These are phyloP conservation scores for Paradisaea rubra DNA, from an alignment of 2,113 vertebrate species.

Conservation along the genomic window DNA sequence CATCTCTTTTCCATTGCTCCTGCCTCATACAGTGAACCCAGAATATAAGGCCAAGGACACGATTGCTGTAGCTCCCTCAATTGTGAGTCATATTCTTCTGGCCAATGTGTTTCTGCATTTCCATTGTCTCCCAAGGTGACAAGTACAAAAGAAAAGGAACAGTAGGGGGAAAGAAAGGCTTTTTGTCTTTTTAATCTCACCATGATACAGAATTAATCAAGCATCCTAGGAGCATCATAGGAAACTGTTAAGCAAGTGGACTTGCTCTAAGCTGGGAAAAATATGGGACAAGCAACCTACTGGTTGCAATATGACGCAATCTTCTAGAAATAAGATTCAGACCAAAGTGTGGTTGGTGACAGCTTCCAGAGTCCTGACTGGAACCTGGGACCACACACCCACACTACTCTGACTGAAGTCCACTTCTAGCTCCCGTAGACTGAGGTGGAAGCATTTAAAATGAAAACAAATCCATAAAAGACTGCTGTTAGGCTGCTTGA, in stretches of 20 bases:
- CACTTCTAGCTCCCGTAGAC: neutral
- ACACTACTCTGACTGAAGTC: neutral
- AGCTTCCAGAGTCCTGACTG: neutral
- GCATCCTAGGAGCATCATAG: neutral
- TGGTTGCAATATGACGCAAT: neutral
- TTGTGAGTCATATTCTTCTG: neutral
- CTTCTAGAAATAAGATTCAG: neutral
- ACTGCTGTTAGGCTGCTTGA: neutral
- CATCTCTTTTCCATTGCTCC: neutral
- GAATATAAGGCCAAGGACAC: neutral
- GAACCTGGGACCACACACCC: neutral
- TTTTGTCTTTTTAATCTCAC: neutral
- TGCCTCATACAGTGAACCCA: neutral
- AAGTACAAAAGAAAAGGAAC: neutral
- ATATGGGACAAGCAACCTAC: neutral
- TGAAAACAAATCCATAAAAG: neutral
- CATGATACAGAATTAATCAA: neutral
- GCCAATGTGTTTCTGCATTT: neutral
- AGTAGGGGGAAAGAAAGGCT: neutral
- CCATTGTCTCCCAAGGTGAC: constrained; percentile 4
- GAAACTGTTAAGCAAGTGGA: neutral
- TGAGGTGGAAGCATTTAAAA: neutral
- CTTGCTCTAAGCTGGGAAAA: neutral
- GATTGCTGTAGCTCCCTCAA: neutral
- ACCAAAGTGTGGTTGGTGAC: neutral